Evolutionary conservation across 2,888 invertebrate genomes (phyloP).

Genomic region (Mechanitis messenoides): DNA sequence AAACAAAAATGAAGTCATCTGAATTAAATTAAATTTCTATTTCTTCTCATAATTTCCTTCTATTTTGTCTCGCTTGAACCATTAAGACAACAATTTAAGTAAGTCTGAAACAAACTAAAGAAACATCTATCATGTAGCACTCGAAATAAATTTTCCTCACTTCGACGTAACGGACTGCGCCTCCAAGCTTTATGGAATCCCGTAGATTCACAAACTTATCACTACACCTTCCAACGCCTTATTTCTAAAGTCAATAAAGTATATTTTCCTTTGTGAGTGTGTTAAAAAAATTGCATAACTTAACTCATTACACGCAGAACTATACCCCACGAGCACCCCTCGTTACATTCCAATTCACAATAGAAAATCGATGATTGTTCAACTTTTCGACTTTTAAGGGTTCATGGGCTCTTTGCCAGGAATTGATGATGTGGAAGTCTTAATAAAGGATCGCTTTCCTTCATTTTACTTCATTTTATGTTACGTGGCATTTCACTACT

Average conservation of each 20-base stretch:
- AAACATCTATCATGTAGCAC: conserved; percentile 22
- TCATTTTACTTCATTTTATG: neutral
- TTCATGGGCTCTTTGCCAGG: conserved; percentile 27
- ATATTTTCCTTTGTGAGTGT: neutral
- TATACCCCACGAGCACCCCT: conserved; percentile 36
- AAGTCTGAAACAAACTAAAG: conserved; percentile 15
- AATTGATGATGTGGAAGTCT: conserved; percentile 20
- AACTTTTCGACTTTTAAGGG: conserved; percentile 36
- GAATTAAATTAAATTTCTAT: too few relatives aligned
- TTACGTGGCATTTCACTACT: too few relatives aligned
- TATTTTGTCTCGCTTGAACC: neutral
- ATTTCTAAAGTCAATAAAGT: conserved; percentile 4
- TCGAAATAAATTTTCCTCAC: conserved; percentile 23
- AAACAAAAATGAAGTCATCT: too few relatives aligned
- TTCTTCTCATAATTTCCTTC: neutral
- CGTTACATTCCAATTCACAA: conserved; percentile 38
- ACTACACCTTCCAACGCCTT: conserved; percentile 3
- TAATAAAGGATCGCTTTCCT: conserved; percentile 15
- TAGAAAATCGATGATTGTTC: conserved; percentile 43
- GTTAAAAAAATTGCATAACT: conserved; percentile 30
- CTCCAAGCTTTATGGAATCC: conserved; percentile 18
- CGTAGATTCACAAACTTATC: conserved; percentile 7
- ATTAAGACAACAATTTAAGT: conserved; percentile 7
- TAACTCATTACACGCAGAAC: conserved; percentile 45
- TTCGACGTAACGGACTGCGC: conserved; percentile 17